Base-by-base conservation (phyloP, 1,140 invertebrate species). In the Heliconius hermathena region DNA sequence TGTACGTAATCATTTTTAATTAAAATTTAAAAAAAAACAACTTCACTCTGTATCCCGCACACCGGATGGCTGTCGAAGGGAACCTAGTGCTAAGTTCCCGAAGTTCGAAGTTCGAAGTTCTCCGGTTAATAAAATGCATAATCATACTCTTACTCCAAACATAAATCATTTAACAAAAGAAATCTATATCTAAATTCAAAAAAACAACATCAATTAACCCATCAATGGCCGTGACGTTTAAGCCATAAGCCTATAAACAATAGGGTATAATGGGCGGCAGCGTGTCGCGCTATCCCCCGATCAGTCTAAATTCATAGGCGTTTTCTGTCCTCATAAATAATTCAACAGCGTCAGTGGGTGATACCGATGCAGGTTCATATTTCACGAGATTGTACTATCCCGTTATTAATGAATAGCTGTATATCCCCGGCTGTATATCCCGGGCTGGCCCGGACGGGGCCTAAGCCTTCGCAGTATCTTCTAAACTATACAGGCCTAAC, bases 291-390 rank as follows among this genome's bases (percentile, higher is more conserved):
- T 41, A 71, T 76, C 52, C 72, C 36, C 49, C 78, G 78, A 80
- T 80, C 74, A 76, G 73, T 80, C 82, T 83, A 83, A 80, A 83
- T 83, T 83, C 79, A 83, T 83, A 76, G 74, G 79, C 79, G 41
- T 83, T 82, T 82, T 83, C 82, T 76, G 73, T 83, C 78, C 82
- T 83, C 82, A 80, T 83, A 83, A 83, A 83, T 83, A 83, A 83
- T 83, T 83, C 82, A 83, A 73, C 79, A 76, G 76, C 79, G 77
- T 77, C 76, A 77, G 70, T 70, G 76, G 76, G 76, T 77, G 73
- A 80, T 83, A 80, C 77, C 76, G 74, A 74, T 83, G 82, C 82
- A 80, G 79, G 82, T 83, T 80, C 82, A 83, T 83, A 83, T 83
- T 80, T 83, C 82, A 83, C 74, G 73, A 77, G 81, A 82, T 76